Evolutionary conservation across 2,113 vertebrate genomes (phyloP).

Genomic region (Caretta caretta): DNA sequence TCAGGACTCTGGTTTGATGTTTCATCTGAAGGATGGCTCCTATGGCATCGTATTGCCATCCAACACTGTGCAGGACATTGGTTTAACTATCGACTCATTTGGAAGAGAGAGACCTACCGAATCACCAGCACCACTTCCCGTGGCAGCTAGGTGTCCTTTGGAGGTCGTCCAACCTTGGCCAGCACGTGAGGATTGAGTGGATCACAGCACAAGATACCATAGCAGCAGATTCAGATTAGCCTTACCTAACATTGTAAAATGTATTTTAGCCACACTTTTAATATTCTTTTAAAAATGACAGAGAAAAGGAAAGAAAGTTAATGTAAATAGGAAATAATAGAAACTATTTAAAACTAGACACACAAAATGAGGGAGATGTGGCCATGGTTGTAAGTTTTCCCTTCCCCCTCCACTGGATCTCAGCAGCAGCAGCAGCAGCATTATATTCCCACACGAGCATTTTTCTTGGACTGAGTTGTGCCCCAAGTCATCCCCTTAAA

Average conservation of each 20-base stretch:
- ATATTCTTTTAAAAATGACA: neutral
- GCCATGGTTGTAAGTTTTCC: neutral
- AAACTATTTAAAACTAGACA: constrained; percentile 27
- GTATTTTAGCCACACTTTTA: neutral
- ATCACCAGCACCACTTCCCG: neutral
- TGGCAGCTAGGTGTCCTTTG: neutral
- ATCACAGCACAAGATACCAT: neutral
- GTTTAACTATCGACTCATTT: neutral
- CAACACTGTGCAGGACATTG: neutral
- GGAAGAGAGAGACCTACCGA: neutral
- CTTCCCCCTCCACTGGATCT: neutral
- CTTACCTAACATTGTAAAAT: constrained; percentile 19
- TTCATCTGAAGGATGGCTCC: neutral
- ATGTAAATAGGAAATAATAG: constrained; percentile 35
- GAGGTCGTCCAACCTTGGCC: neutral
- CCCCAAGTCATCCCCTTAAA: constrained; percentile 60
- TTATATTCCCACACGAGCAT: constrained; percentile 52
- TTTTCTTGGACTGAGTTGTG: constrained; percentile 65
- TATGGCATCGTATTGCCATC: neutral
- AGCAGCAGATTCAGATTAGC: neutral
- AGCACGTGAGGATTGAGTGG: neutral
- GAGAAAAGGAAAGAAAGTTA: neutral
- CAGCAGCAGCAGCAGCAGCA: constrained; percentile 20
- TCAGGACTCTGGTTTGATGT: neutral
- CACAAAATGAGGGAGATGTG: constrained; percentile 3